A percentile compares a stretch with the other conserved stretches of the same genome.
Conservation (phyloP, 2,113 vertebrate genomes). For the Chamaea fasciata region DNA sequence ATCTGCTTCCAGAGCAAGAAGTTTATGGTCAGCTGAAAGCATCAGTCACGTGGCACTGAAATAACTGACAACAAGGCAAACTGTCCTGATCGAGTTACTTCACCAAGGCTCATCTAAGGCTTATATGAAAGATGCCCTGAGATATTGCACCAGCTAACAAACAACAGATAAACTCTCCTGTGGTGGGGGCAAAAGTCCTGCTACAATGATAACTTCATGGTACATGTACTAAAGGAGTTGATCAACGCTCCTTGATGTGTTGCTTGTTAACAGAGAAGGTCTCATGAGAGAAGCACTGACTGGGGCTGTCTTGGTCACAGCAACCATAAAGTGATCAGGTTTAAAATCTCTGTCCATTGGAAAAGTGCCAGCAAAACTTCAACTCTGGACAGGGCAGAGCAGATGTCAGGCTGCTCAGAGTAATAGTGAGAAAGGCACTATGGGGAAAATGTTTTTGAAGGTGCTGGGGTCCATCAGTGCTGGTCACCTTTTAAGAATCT, state of each 20-base stretch:
- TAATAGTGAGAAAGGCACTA: not conserved
- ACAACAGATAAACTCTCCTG: not conserved
- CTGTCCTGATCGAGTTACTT: not conserved
- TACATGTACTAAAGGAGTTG: not conserved
- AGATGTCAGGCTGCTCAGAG: not conserved
- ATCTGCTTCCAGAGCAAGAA: not conserved
- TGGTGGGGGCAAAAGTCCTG: rapidly evolving
- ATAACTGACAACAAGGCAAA: not conserved
- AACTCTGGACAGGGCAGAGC: rapidly evolving
- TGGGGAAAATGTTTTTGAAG: not conserved
- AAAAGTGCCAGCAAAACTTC: not conserved
- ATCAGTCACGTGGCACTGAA: not conserved
- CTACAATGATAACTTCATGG: not conserved
- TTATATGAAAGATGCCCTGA: not conserved
- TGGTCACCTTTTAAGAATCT: not conserved
- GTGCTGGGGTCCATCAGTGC: not conserved
- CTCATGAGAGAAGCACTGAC: not conserved
- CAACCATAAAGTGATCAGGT: not conserved
- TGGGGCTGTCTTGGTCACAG: not conserved
- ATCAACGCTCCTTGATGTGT: not conserved
- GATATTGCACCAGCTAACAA: too few species aligned
- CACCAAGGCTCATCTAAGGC: not conserved
- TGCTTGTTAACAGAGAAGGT: not conserved
- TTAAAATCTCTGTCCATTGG: not conserved
- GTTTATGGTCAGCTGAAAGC: not conserved